These are phyloP conservation scores for Hecatera dysodea DNA, from an alignment of 2,888 invertebrate species.

Conservation along the genomic window DNA sequence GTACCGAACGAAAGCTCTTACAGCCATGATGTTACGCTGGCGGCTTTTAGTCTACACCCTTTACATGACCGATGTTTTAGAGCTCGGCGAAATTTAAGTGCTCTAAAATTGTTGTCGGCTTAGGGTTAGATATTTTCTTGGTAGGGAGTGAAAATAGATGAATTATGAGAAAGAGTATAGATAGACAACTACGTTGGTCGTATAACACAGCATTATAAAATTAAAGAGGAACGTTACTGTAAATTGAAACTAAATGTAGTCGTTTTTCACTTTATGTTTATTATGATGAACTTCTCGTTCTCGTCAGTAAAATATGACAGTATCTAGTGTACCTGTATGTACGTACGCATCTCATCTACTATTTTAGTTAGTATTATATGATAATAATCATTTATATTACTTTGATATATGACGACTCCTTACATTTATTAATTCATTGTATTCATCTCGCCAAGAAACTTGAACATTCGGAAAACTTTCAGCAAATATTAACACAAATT, in stretches of 20 bases:
- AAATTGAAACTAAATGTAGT: not conserved
- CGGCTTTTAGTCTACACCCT: conserved; percentile 70
- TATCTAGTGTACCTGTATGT: too few relatives aligned
- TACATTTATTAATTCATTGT: not conserved
- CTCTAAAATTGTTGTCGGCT: conserved; percentile 50
- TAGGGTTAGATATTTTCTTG: conserved; percentile 5
- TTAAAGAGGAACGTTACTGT: not conserved
- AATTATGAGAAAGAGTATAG: not conserved
- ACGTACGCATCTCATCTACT: too few relatives aligned
- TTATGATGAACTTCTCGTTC: not conserved
- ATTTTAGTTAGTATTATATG: too few relatives aligned
- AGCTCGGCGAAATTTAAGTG: conserved; percentile 51
- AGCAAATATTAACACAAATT: not conserved
- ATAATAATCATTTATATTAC: too few relatives aligned
- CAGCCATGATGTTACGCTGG: conserved; percentile 61
- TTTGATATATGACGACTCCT: not conserved
- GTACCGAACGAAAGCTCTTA: conserved; percentile 70
- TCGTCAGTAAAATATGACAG: too few relatives aligned
- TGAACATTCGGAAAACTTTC: not conserved
- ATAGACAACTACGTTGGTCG: not conserved
- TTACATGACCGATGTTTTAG: conserved; percentile 64
- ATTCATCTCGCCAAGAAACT: not conserved
- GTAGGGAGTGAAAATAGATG: not conserved
- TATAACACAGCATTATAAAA: not conserved
- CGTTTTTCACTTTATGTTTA: not conserved